Evolutionary conservation across 1,140 invertebrate species (phyloP).

Genomic region (Formica exsecta): DNA sequence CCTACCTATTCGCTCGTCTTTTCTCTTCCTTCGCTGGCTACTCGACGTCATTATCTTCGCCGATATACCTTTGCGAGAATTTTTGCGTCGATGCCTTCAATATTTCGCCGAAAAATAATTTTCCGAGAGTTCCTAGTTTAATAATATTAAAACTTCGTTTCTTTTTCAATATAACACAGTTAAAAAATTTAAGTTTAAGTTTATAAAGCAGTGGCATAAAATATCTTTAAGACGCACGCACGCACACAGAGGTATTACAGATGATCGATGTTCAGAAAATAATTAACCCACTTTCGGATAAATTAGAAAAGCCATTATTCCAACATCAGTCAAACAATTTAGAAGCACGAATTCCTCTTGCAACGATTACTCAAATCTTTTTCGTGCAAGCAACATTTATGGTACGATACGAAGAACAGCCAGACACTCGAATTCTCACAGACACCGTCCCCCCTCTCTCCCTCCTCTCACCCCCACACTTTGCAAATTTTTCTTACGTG

Average conservation of each 20-base stretch:
- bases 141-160: no score
- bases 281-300: not conserved
- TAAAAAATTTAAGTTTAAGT: not conserved
- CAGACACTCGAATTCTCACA: conserved; percentile 40
- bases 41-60: not conserved
- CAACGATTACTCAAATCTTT: conserved; percentile 15
- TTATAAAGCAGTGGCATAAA: not conserved
- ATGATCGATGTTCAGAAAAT: conserved; percentile 21
- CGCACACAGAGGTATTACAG: not conserved
- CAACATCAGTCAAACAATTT: conserved; percentile 11
- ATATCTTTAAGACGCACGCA: not conserved
- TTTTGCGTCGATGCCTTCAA: no score
- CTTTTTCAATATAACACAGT: not conserved
- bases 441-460: not conserved
- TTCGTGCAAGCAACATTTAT: no score
- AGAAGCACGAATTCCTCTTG: conserved; percentile 8
- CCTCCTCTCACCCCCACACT: not conserved
- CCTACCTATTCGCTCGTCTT: not conserved
- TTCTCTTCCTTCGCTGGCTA: not conserved
- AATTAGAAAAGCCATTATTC: not conserved
- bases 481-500: conserved; percentile 59
- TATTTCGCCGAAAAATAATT: not conserved
- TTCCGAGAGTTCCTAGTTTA: not conserved
- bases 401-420: not conserved
- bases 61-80: not conserved